Evolutionary conservation across 92 coral and sea anemone genomes (phyloP).

Genomic region (Porites divaricata): DNA sequence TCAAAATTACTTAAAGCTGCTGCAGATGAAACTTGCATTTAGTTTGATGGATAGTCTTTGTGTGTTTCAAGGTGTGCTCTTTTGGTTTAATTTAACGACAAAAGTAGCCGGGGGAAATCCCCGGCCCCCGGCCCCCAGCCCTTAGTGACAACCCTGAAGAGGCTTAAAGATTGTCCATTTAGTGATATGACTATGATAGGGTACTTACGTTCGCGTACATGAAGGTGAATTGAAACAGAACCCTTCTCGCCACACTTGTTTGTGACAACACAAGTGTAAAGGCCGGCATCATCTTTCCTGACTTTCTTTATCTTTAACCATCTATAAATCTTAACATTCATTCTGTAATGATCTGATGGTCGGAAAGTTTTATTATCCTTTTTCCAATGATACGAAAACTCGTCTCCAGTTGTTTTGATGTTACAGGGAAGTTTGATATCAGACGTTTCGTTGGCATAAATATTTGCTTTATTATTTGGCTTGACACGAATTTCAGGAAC

Average conservation of each 20-base stretch:
- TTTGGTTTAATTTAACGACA: no score
- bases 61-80: no score
- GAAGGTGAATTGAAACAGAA: conserved; percentile 26
- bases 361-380: conserved; percentile 60
- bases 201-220: conserved; percentile 58
- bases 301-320: conserved; percentile 71
- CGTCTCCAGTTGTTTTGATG: neutral
- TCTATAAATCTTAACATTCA: conserved; percentile 61
- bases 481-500: conserved; percentile 20
- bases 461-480: neutral
- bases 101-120: no score
- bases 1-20: no score
- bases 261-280: conserved; percentile 73
- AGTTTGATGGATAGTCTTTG: no score
- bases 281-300: conserved; percentile 68
- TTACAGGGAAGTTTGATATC: conserved; percentile 52
- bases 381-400: conserved; percentile 48
- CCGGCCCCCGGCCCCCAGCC: no score
- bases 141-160: no score
- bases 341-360: conserved; percentile 41
- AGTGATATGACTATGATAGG: no score
- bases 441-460: neutral
- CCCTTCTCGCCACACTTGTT: conserved; percentile 60
- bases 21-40: no score
- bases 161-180: no score